Evolutionary conservation across 92 coral and sea anemone species (phyloP).

Genomic region (Actinostola sp.): DNA sequence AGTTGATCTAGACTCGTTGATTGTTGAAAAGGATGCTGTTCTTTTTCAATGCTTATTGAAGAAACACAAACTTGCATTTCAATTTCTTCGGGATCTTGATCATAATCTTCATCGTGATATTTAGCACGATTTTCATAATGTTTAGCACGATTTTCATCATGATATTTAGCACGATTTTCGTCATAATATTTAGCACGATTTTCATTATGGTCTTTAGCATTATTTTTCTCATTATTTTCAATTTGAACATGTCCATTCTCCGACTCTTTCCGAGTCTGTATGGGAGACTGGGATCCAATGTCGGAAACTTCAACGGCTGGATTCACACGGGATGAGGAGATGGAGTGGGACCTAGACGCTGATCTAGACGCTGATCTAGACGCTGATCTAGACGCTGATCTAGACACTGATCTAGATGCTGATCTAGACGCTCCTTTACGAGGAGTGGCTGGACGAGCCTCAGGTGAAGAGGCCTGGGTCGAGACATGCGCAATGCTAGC

Average conservation of each 20-base stretch:
- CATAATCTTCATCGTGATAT: too few species aligned
- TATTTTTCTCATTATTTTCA: not conserved
- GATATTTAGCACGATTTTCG: not conserved
- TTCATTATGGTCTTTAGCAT: too few species aligned
- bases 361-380: conserved; percentile 2
- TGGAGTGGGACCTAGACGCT: conserved; percentile 23
- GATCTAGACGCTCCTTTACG: not conserved
- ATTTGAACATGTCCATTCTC: not conserved
- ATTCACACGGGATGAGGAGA: conserved; percentile 22
- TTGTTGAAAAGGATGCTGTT: conserved; percentile 62
- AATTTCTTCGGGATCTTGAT: conserved; percentile 43
- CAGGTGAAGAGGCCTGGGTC: conserved; percentile 48
- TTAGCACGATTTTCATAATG: too few species aligned
- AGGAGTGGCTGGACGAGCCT: conserved; percentile 33
- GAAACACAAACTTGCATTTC: conserved; percentile 62
- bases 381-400: not conserved
- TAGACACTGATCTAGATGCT: not conserved
- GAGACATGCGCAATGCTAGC: conserved; percentile 83
- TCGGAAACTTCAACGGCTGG: conserved; percentile 39
- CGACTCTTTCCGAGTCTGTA: conserved; percentile 25
- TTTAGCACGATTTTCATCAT: too few species aligned
- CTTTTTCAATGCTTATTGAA: conserved; percentile 66
- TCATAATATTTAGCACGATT: too few species aligned
- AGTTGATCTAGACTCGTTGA: conserved; percentile 77
- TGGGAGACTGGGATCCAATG: conserved; percentile 44